Percentiles rank a stretch among this genome's conserved stretches.
Evolutionary conservation across 2,888 invertebrate species (phyloP).

Genomic region (Callimorpha dominula): DNA sequence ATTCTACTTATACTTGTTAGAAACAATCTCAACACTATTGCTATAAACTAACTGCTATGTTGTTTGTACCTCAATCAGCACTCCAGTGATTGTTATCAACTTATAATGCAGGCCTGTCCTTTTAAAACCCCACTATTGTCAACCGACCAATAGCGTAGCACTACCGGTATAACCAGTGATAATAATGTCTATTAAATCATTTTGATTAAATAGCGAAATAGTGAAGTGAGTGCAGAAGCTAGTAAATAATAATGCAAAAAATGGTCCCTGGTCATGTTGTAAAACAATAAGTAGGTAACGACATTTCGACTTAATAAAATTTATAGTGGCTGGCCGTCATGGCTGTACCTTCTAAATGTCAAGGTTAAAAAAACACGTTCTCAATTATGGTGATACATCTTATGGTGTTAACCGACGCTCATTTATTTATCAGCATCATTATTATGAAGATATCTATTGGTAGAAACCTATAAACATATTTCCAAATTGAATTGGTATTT

Average conservation of each 20-base stretch:
- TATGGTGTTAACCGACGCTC: slow-evolving; percentile 57
- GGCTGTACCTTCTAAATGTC: slow-evolving; percentile 61
- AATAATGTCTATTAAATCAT: too few species aligned
- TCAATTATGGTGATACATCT: slow-evolving; percentile 38
- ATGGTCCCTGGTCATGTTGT: not conserved
- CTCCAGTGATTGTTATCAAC: too few species aligned
- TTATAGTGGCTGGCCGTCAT: slow-evolving; percentile 38
- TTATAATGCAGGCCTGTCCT: too few species aligned
- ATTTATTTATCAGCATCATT: slow-evolving; percentile 43
- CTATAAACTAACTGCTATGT: too few species aligned
- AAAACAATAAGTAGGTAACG: slow-evolving; percentile 17
- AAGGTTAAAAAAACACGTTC: slow-evolving; percentile 65
- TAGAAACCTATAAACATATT: slow-evolving; percentile 26
- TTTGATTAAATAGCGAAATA: too few species aligned
- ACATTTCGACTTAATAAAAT: slow-evolving; percentile 32
- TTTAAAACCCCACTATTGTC: too few species aligned
- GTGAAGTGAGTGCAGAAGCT: not conserved
- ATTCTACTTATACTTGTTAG: not conserved
- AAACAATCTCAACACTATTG: too few species aligned
- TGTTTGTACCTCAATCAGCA: too few species aligned
- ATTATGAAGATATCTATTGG: slow-evolving; percentile 24
- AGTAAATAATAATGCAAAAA: not conserved
- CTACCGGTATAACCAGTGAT: too few species aligned
- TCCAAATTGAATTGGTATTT: slow-evolving; percentile 33
- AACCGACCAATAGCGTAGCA: too few species aligned